Percentiles rank a stretch among this genome's conserved stretches.
Conservation (phyloP, 2,113 vertebrate species). For the Nipponia nippon region DNA sequence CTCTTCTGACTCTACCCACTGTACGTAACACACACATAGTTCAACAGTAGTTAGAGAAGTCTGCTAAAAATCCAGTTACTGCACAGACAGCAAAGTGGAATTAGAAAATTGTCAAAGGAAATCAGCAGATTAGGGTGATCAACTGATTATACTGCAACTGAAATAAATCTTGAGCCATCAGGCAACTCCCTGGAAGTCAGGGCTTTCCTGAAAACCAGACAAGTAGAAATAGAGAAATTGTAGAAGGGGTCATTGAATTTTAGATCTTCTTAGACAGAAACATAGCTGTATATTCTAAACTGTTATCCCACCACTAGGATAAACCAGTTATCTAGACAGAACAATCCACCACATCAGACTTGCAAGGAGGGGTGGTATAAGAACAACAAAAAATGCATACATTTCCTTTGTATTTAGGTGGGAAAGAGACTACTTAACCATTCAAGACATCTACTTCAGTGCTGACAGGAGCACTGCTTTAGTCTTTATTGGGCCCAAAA, state of each 20-base stretch:
- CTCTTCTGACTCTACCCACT: neutral
- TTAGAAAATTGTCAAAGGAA: neutral
- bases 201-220: neutral
- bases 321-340: neutral
- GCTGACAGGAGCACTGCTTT: neutral
- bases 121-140: neutral
- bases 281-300: neutral
- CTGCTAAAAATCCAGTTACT: neutral
- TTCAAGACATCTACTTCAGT: neutral
- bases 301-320: neutral
- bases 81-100: neutral
- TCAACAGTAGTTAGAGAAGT: neutral
- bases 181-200: neutral
- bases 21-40: neutral
- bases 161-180: neutral
- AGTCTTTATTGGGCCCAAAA: neutral
- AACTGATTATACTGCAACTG: neutral
- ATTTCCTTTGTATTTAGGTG: neutral
- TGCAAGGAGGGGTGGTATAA: neutral
- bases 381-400: neutral
- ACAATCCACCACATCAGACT: neutral
- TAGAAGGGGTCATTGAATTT: neutral
- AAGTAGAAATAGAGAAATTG: neutral
- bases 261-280: neutral
- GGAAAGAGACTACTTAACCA: neutral